Evolutionary conservation across 2,888 invertebrate genomes (phyloP), one percentile per base, ranked within the genome.

Genomic region (Drosophila borealis): DNA sequence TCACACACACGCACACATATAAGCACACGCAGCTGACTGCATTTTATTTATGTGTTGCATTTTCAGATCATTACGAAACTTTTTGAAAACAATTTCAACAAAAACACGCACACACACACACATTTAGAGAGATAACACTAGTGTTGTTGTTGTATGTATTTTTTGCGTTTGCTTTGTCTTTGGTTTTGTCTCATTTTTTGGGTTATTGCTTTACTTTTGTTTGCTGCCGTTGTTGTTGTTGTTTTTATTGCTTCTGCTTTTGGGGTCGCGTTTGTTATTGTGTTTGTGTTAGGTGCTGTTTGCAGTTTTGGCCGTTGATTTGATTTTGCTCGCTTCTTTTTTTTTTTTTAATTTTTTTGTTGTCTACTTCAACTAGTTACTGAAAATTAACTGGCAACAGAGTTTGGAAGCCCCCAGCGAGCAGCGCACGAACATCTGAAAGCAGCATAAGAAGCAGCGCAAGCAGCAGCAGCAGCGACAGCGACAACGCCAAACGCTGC

Each of bases 361-460:
- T 88, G 88, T 75, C 83, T 82, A 86, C 83, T 88, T 86, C 87
- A 84, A 86, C 84, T 88, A 86, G 87, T 84, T 78, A 86, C 87
- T 81, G 80, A 86, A 84, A 83, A 84, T 88, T 84, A 86, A 88
- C 88, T 84, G 84, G 70, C 86, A 88, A 80, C 82, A 74, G 75
- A 77, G 77, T 77, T 77, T 79, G 55, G 71, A 78, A 70, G 70
- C 65, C 78, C 69, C 66, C 72, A 72, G 65, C 60, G 64, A 80
- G 74, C 79, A 77, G 63, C 76, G 57, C 68, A 81, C 74, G 64
- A 76, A 72, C 75, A 81, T 76, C 73, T 79, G 71, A 81, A 69
- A 78, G 67, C 81, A 78, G 75, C 81, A 81, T 76, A 78, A 75
- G 70, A 78, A 74, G 76, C 71, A 74, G 66, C 60, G 59, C 56